Conservation (phyloP, 1,140 invertebrate species). For the Bombyx mandarina region DNA sequence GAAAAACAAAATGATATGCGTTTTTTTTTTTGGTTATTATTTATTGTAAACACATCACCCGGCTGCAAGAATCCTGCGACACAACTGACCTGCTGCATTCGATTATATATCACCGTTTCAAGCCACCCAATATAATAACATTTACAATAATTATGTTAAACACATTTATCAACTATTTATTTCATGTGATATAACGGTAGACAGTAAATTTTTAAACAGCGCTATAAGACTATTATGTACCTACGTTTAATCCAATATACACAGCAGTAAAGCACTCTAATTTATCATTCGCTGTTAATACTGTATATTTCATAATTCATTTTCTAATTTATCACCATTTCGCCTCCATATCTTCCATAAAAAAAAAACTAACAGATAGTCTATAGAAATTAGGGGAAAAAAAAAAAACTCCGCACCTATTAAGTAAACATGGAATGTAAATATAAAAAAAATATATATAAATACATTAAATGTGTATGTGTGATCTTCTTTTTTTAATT, state of each 20-base stretch:
- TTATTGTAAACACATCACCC: conserved; percentile 3
- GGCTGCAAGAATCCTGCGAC: conserved; percentile 13
- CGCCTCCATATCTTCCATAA: too few relatives aligned
- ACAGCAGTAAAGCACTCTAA: conserved; percentile 1
- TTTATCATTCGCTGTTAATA: background rate
- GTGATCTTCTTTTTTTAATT: too few relatives aligned
- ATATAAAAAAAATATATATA: too few relatives aligned
- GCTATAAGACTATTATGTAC: conserved; percentile 5
- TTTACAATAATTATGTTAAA: conserved; percentile 29
- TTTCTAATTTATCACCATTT: background rate
- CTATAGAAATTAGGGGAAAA: too few relatives aligned
- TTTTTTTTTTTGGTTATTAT: conserved; percentile 11
- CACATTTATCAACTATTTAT: too few relatives aligned
- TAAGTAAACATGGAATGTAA: too few relatives aligned
- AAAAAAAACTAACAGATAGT: too few relatives aligned
- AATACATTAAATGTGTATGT: too few relatives aligned
- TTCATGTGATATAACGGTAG: conserved; percentile 14
- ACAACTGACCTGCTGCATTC: conserved; percentile 21
- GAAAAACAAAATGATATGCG: conserved; percentile 48
- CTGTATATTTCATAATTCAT: conserved; percentile 3
- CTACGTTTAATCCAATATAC: background rate
- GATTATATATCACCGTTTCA: conserved; percentile 42
- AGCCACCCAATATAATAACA: conserved; percentile 38
- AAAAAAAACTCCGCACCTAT: too few relatives aligned
- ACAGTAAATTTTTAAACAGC: conserved; percentile 2